phyloP scores from a whole-genome alignment of 2,797 vertebrate genomes.

The Novumbra hubbsi region DNA sequence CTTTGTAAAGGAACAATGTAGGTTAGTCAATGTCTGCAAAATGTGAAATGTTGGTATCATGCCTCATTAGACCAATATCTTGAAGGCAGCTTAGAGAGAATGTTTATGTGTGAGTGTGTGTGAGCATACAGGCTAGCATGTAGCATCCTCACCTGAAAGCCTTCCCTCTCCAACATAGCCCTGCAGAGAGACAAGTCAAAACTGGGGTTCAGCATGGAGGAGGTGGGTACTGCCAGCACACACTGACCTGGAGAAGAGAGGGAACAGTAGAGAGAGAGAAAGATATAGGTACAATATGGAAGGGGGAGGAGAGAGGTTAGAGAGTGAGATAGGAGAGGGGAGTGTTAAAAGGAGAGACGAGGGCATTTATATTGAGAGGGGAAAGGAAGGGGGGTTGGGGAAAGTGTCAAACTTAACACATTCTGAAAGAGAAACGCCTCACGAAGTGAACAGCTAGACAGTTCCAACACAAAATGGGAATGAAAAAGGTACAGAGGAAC shows the following conservation, averaged over 20 bases:
- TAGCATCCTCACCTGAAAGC: constrained; percentile 67
- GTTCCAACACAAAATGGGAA: background rate
- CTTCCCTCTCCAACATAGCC: constrained; percentile 57
- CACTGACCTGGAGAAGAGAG: constrained; percentile 63
- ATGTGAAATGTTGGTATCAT: too few relatives aligned
- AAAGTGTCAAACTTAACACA: background rate
- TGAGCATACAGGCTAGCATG: background rate
- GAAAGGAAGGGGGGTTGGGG: background rate
- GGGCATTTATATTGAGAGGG: background rate
- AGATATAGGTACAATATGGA: background rate
- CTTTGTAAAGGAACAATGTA: too few relatives aligned
- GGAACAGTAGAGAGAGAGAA: background rate
- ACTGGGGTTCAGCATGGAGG: constrained; percentile 56
- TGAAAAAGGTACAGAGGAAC: background rate
- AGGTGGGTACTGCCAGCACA: constrained; percentile 57
- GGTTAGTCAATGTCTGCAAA: too few relatives aligned
- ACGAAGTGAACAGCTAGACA: background rate
- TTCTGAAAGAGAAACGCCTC: background rate
- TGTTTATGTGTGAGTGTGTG: constrained; percentile 13
- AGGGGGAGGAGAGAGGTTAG: background rate
- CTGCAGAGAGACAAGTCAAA: constrained; percentile 70
- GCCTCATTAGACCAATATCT: background rate
- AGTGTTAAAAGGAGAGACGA: background rate
- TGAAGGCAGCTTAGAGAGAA: background rate
- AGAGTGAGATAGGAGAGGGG: too few relatives aligned